A percentile compares a stretch with the other conserved stretches of the same genome.
phyloP scores from a whole-genome alignment of 2,113 vertebrate genomes.

The Sakesphorus luctuosus region DNA sequence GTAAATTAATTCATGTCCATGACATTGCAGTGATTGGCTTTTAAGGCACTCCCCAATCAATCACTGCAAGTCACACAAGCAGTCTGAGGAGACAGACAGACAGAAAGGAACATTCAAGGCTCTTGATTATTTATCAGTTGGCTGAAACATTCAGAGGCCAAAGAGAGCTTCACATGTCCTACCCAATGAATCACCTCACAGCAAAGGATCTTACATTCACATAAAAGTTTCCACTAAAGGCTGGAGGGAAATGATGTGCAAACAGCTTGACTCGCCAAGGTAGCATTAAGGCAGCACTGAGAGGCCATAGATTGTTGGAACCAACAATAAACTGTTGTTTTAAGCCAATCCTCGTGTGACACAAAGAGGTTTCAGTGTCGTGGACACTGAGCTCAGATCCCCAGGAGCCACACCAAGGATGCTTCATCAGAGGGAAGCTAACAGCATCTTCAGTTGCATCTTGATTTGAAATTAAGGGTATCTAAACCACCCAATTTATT shows the following conservation, averaged over 20 bases:
- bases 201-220: neutral
- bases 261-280: neutral
- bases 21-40: constrained; percentile 8
- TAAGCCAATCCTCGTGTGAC: neutral
- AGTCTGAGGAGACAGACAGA: neutral
- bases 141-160: neutral
- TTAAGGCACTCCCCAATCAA: constrained; percentile 45
- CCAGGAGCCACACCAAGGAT: neutral
- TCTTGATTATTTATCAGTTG: constrained; percentile 51
- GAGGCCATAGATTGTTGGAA: neutral
- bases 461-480: constrained; percentile 8
- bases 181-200: neutral
- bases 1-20: neutral
- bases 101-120: constrained; percentile 30
- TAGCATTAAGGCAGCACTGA: neutral
- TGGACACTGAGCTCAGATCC: neutral
- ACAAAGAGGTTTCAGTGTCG: neutral
- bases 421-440: neutral
- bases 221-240: neutral
- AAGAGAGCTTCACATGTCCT: neutral
- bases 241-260: neutral
- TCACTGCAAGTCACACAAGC: neutral
- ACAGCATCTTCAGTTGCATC: neutral
- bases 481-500: neutral
- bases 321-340: neutral